Evolutionary conservation across 2,797 vertebrate species (phyloP).

Genomic region (Salarias fasciatus): DNA sequence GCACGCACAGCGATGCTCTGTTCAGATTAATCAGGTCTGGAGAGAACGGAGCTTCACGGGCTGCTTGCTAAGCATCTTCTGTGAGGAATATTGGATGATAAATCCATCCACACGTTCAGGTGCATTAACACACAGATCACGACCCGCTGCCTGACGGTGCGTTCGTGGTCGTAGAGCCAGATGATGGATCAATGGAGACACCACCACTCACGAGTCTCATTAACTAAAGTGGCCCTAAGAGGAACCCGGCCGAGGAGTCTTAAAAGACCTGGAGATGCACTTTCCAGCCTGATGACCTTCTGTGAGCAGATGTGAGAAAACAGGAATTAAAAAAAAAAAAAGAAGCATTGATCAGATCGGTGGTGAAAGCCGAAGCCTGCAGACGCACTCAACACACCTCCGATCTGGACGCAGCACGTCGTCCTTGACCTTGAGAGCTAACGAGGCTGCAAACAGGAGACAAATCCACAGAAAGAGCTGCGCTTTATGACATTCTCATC

Average conservation of each 20-base stretch:
- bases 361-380: slow-evolving; percentile 32
- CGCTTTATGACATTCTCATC: background rate
- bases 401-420: slow-evolving; percentile 21
- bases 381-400: slow-evolving; percentile 42
- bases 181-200: slow-evolving; percentile 45
- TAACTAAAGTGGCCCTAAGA: slow-evolving; percentile 66
- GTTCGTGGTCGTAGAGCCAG: background rate
- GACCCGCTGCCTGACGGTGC: slow-evolving; percentile 41
- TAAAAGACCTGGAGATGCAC: slow-evolving; percentile 40
- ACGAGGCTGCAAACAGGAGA: slow-evolving; percentile 1
- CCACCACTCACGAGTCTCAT: slow-evolving; percentile 50
- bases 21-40: background rate
- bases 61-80: slow-evolving; percentile 20
- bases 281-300: slow-evolving; percentile 22
- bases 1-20: no score
- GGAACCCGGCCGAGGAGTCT: slow-evolving; percentile 34
- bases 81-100: slow-evolving; percentile 53
- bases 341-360: slow-evolving; percentile 32
- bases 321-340: background rate
- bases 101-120: slow-evolving; percentile 39
- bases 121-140: slow-evolving; percentile 42
- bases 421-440: slow-evolving; percentile 45
- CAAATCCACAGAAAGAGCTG: background rate
- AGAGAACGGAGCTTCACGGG: slow-evolving; percentile 27
- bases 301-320: background rate